Base-by-base conservation (phyloP, 2,113 vertebrate genomes). In the Bubo bubo region DNA sequence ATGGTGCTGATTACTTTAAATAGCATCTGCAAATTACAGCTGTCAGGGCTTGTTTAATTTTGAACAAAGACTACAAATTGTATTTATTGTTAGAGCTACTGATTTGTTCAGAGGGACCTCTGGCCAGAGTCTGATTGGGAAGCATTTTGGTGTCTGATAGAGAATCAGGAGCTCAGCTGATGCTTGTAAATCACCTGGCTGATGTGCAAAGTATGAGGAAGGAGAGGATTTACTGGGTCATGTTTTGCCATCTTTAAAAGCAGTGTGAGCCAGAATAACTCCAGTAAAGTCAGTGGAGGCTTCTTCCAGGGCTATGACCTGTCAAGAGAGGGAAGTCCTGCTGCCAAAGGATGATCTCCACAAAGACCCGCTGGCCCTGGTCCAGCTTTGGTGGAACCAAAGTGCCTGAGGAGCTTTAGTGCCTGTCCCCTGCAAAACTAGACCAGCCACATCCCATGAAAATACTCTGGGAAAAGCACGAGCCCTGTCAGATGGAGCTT, bases 341-440 rank as follows among this genome's bases (percentile, higher is more conserved):
- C 32, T 66, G 14, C 34, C 26, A 9, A 19, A 72, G 55, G 49
- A 41, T 71, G 60, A 53, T 47, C 50, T 60, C 19, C 39, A 10
- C 2, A 4, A 19, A 64, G 75, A 82, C 6, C 41, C 7, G 32
- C 77, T 79, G 45, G 43, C 23, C 34, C 19, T 76, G 14, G 24
- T 50, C 50, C 52, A 53, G 17, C 79, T 91, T 26, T 37, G 12
- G 37, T 11, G 66, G 66, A 32, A 60, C 39, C 60, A 22, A 28
- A 37, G 43, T 12, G 34, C 23, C 49, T 45, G n/a, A 63, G 63
- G 53, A 85, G 27, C n/a, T 88, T 63, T 37, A 50, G 49, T 2
- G 0, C 32, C 28, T 91, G 53, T 47, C 32, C 41, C 47, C 6
- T 2, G 2, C 30, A 55, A 85, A 53, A 32, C 0, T 6, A 0